Base-by-base conservation (phyloP, 2,797 vertebrate genomes). In the Eupleurogrammus muticus region DNA sequence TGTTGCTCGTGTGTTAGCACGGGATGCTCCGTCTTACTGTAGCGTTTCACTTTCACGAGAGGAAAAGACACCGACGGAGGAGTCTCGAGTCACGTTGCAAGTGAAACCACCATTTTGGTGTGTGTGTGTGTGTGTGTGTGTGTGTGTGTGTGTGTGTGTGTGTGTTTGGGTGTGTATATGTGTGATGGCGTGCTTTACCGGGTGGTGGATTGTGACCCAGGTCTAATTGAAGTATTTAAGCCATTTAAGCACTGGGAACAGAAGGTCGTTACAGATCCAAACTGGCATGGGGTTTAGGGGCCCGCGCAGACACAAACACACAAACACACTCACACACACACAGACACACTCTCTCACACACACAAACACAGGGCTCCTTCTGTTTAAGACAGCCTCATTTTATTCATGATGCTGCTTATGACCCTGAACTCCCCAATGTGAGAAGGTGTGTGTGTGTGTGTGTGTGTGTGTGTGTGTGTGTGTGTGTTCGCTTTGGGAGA, bases 141-240 rank as follows among this genome's bases (percentile, higher is more conserved):
- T 79, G 6, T 52, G n/a, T 40, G 21, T 69, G 28, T 62, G 58
- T 35, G 44, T 69, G 66, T 56, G 63, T 65, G 56, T 65, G 58
- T 80, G 34, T 62, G 58, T 35, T 38, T 69, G 66, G 53, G 63
- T 65, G 56, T 65, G 58, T 80, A 24, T 80, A 72, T 77, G 72
- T 75, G 80, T 76, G 83, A 76, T 44, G 63, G 44, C 61, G 66
- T 91, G 86, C 86, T 92, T 92, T 92, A 92, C 91, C 90, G 90
- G 90, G 91, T 91, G 91, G 90, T 90, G 87, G 92, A 93, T 92
- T 92, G 89, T 93, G 92, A 93, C 92, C 91, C 88, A 86, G 85
- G 90, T 92, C 91, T 92, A 93, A 92, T 93, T 92, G 90, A 91
- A 90, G 90, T 92, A 93, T 92, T 93, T 92, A 93, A 92, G 87